Evolutionary conservation across 2,888 invertebrate species (phyloP).

Genomic region (Drosophila lutescens): DNA sequence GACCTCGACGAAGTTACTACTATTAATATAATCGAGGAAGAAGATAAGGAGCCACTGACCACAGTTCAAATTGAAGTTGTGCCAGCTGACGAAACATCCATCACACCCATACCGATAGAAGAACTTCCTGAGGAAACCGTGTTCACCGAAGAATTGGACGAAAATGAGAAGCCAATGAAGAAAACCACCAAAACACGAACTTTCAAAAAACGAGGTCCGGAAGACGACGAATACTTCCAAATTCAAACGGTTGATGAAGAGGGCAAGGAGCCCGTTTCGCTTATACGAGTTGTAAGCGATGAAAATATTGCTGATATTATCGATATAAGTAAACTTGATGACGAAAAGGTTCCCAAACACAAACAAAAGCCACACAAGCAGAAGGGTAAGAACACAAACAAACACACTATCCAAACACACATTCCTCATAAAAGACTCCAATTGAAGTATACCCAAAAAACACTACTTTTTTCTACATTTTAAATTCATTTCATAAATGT

Average conservation of each 20-base stretch:
- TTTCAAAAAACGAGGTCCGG: conserved; percentile 84
- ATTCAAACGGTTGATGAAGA: conserved; percentile 85
- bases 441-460: conserved; percentile 55
- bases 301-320: conserved; percentile 81
- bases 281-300: conserved; percentile 83
- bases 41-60: conserved; percentile 77
- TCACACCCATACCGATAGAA: conserved; percentile 75
- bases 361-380: conserved; percentile 80
- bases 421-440: conserved; percentile 39
- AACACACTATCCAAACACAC: conserved; percentile 56
- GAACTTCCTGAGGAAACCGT: conserved; percentile 82
- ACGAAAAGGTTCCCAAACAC: conserved; percentile 77
- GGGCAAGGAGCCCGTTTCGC: conserved; percentile 84
- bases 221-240: conserved; percentile 84
- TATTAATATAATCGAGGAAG: conserved; percentile 82
- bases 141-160: conserved; percentile 77
- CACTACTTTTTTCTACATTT: neutral
- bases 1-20: conserved; percentile 83
- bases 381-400: conserved; percentile 82
- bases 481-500: neutral
- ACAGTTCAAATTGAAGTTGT: conserved; percentile 78
- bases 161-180: conserved; percentile 81
- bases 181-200: conserved; percentile 84
- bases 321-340: conserved; percentile 82
- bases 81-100: conserved; percentile 73